Evolutionary conservation across 2,888 invertebrate species (phyloP).

Genomic region (Eupithecia exiguata): DNA sequence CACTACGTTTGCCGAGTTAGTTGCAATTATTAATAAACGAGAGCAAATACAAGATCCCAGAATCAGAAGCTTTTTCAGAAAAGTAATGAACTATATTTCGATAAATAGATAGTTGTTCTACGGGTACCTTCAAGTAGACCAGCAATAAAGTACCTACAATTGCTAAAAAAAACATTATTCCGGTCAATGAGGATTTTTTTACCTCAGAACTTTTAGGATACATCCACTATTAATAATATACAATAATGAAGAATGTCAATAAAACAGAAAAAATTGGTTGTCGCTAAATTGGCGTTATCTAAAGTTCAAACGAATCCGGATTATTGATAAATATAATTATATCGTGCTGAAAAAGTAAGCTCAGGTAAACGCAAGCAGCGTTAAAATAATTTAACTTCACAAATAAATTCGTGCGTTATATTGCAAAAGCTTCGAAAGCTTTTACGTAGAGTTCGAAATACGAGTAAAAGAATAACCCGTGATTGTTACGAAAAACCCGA

Average conservation of each 20-base stretch:
- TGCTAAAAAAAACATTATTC: slow-evolving; percentile 49
- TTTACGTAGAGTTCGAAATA: not conserved
- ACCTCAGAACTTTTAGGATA: slow-evolving; percentile 23
- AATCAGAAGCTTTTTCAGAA: slow-evolving; percentile 28
- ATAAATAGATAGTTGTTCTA: slow-evolving; percentile 54
- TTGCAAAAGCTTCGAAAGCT: not conserved
- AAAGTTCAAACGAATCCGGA: not conserved
- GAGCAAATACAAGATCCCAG: not conserved
- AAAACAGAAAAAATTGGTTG: not conserved
- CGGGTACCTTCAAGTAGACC: slow-evolving; percentile 57
- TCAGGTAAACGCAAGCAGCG: not conserved
- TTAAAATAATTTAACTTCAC: not conserved
- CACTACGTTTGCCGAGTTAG: too few species aligned
- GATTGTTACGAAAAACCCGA: not conserved
- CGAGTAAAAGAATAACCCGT: not conserved
- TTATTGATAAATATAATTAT: not conserved
- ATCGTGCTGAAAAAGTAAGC: not conserved
- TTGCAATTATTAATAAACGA: not conserved
- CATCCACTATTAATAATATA: slow-evolving; percentile 41
- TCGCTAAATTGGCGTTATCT: not conserved
- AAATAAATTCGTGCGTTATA: not conserved
- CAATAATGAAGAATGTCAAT: not conserved
- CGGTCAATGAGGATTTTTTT: not conserved
- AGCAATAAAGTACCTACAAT: slow-evolving; percentile 46
- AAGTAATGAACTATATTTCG: slow-evolving; percentile 48